phyloP scores from a whole-genome alignment of 1,140 invertebrate genomes.

The Acromyrmex heyeri region DNA sequence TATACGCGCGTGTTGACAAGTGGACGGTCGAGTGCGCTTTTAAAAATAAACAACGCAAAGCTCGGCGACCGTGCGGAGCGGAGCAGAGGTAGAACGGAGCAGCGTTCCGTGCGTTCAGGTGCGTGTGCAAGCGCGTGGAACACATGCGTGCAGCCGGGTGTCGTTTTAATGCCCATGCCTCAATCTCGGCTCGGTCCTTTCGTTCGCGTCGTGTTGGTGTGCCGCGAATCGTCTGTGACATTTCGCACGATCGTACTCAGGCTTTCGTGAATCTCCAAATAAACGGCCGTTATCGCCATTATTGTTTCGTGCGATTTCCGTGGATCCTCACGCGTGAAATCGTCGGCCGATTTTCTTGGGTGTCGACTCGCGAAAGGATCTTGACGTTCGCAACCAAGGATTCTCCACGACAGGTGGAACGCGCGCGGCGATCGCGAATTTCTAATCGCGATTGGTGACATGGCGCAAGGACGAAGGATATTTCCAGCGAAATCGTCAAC shows the following conservation, averaged over 20 bases:
- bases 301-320: not conserved
- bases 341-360: not conserved
- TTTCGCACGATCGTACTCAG: not conserved
- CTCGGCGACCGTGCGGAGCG: not conserved
- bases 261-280: too few species aligned
- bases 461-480: too few species aligned
- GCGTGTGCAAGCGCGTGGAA: not conserved
- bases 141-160: not conserved
- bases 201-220: not conserved
- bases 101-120: not conserved
- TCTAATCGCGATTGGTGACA: too few species aligned
- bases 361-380: too few species aligned
- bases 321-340: not conserved
- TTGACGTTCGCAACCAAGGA: too few species aligned
- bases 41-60: slow-evolving; percentile 48
- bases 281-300: not conserved
- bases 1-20: not conserved
- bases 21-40: not conserved
- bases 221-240: not conserved
- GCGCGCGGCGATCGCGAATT: too few species aligned
- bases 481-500: not conserved
- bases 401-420: too few species aligned
- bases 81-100: slow-evolving; percentile 14
- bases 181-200: slow-evolving; percentile 9
- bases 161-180: slow-evolving; percentile 5